A percentile compares a stretch with the other conserved stretches of the same genome.
phyloP scores from a whole-genome alignment of 2,113 vertebrate species.

The Gavialis gangeticus region DNA sequence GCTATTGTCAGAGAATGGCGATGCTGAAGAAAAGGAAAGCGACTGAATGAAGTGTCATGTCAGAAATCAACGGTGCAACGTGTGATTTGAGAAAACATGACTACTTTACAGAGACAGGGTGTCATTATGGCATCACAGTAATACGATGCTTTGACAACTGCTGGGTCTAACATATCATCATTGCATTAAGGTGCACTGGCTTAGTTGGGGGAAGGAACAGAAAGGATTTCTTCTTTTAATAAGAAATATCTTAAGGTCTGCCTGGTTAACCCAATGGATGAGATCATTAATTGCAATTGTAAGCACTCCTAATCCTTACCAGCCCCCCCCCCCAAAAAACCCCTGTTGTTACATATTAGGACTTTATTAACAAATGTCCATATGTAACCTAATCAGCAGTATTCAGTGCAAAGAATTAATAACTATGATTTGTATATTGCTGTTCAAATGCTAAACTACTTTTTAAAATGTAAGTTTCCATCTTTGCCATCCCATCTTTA shows the following conservation, averaged over 20 bases:
- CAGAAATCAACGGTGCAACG: slow-evolving; percentile 89
- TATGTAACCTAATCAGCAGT: not conserved
- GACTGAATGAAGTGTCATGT: slow-evolving; percentile 86
- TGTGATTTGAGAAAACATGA: slow-evolving; percentile 89
- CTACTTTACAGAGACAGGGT: slow-evolving; percentile 93
- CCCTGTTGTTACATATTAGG: not conserved
- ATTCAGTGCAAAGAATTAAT: not conserved
- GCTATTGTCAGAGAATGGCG: slow-evolving; percentile 81
- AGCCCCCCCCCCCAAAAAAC: not conserved
- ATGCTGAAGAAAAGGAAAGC: slow-evolving; percentile 76
- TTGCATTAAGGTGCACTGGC: slow-evolving; percentile 92
- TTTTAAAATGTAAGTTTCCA: not conserved
- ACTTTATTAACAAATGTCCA: not conserved
- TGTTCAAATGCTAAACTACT: not conserved
- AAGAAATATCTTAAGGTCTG: slow-evolving; percentile 77
- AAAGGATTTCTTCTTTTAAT: slow-evolving; percentile 81
- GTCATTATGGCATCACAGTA: slow-evolving; percentile 94
- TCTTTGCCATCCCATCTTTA: not conserved
- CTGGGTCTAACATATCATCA: slow-evolving; percentile 96
- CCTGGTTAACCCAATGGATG: slow-evolving; percentile 79
- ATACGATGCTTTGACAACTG: slow-evolving; percentile 94
- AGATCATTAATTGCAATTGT: slow-evolving; percentile 48
- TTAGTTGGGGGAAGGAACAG: slow-evolving; percentile 79
- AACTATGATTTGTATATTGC: not conserved
- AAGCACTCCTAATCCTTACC: slow-evolving; percentile 19